Conservation (phyloP, 2,888 invertebrate species). For the Ferrisia virgata region DNA sequence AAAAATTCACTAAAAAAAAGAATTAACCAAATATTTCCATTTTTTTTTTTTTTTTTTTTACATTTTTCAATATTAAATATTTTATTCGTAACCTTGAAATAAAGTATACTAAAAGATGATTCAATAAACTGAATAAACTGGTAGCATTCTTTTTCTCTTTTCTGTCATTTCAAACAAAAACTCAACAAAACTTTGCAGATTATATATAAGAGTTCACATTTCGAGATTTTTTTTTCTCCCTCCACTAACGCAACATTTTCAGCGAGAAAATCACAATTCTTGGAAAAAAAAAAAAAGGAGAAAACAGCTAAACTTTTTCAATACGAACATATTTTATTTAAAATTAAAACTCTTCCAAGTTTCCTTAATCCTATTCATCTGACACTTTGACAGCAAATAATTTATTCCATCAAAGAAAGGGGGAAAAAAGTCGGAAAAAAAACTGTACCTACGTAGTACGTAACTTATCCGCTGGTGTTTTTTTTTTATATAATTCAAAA, state of each 20-base stretch:
- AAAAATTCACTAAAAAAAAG: no score
- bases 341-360: slow-evolving; percentile 11
- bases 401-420: neutral
- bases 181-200: neutral
- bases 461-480: no score
- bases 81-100: neutral
- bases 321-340: slow-evolving; percentile 13
- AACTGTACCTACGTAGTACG: no score
- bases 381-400: slow-evolving; percentile 2
- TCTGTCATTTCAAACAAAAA: neutral
- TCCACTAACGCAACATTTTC: neutral
- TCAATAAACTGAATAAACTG: neutral
- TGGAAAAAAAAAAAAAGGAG: no score
- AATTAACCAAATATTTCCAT: neutral
- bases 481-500: neutral
- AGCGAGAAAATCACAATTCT: neutral
- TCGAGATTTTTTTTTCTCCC: neutral
- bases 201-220: neutral
- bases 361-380: neutral
- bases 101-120: neutral
- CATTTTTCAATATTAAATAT: no score
- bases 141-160: neutral
- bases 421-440: neutral
- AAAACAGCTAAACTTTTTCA: slow-evolving; percentile 3
- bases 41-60: neutral